These are phyloP conservation scores for Himantopus leucocephalus DNA, from an alignment of 2,113 vertebrate species.

Conservation along the genomic window DNA sequence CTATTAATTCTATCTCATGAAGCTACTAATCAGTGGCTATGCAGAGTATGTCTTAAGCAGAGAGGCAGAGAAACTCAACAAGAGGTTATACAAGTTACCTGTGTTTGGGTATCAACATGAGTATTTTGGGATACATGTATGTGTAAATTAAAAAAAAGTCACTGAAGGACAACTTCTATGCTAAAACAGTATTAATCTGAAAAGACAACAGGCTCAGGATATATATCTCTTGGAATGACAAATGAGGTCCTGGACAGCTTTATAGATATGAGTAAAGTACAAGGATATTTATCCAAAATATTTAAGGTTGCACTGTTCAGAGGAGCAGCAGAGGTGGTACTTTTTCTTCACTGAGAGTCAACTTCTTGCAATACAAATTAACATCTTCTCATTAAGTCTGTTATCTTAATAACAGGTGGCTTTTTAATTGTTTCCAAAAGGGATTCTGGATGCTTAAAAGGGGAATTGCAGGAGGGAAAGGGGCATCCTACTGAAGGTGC, in stretches of 20 bases:
- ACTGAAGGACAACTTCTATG: neutral
- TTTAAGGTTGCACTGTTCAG: neutral
- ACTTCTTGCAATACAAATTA: neutral
- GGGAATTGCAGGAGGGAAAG: neutral
- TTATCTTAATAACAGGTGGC: neutral
- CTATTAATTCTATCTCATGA: neutral
- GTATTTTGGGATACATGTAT: neutral
- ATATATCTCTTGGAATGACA: neutral
- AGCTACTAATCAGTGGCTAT: neutral
- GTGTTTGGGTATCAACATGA: neutral
- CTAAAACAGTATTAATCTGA: neutral
- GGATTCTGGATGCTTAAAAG: neutral
- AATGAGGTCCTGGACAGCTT: neutral
- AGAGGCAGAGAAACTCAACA: neutral
- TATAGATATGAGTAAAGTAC: neutral
- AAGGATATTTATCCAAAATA: neutral
- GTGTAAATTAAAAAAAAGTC: neutral
- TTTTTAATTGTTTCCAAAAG: neutral
- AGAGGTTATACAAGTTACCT: neutral
- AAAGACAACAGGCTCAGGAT: neutral
- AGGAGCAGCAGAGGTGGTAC: neutral
- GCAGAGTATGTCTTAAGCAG: accelerated
- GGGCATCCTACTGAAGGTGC: neutral
- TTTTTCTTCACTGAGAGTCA: neutral
- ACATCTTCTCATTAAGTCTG: neutral